Evolutionary conservation across 2,888 invertebrate genomes (phyloP), one percentile per base, ranked within the genome.

Genomic region (Dasysyrphus tricinctus): DNA sequence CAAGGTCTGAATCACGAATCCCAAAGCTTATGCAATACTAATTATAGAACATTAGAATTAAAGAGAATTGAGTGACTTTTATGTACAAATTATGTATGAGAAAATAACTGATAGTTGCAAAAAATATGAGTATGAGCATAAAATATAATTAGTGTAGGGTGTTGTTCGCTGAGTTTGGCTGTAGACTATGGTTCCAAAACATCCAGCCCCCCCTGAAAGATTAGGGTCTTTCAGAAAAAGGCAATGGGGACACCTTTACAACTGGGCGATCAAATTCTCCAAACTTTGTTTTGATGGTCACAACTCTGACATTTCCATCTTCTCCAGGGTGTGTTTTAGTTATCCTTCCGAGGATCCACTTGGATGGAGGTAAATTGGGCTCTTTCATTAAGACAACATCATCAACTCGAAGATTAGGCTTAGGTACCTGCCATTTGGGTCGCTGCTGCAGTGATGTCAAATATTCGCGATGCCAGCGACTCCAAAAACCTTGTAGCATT

Each of bases 371-470:
- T 6, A 57, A 16, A 12, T 79, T 79, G 0, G 61, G 47, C 32
- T 79, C 72, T 29, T 63, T 72, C 7, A 63, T 32, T 1, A 78
- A 12, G 0, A 79, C 56, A 6, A 78, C 16, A 8, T 70, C 70
- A 11, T 24, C 51, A 1, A 70, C 32, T 5, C 44, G 4, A 6
- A 74, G 5, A 9, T 51, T 63, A 12, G 29, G 51, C 0, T 74
- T 2, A 8, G 8, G 1, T 7, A 4, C 32, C 1, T 80, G 67
- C 77, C 76, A 80, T 11, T 80, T 76, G 6, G 49, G 63, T 12
- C 81, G 63, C n/a, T 77, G 51, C 34, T 78, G 82, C 0, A 82
- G 63, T 0, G 54, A 65, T 1, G 81, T 76, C 0, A 78, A 32
- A 14, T 78, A 77, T 44, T 76, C 80, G 56, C 32, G 59, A 37